Conservation (phyloP, 2,113 vertebrate genomes). For the Hippocampus mohnikei region DNA sequence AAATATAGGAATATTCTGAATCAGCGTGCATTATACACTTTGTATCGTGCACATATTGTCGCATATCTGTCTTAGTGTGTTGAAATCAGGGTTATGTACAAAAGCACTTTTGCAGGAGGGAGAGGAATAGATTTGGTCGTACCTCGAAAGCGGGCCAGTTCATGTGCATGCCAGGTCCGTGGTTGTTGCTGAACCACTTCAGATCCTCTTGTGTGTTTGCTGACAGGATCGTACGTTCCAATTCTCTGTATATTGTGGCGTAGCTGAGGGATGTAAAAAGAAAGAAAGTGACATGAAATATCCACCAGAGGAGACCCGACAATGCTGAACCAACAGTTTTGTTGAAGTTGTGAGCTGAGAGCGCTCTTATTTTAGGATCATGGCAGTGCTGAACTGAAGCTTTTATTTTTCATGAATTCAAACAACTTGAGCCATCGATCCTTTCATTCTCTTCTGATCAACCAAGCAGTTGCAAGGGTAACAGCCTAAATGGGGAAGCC, state of each 20-base stretch:
- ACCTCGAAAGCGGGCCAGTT: slow-evolving; percentile 98
- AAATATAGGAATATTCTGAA: too few relatives aligned
- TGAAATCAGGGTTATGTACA: too few relatives aligned
- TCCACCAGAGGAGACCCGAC: slow-evolving; percentile 23
- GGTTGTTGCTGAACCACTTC: slow-evolving; percentile 95
- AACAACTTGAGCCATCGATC: too few relatives aligned
- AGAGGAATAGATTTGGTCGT: too few relatives aligned
- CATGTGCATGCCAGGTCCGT: slow-evolving; percentile 93
- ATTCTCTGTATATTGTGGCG: slow-evolving; percentile 85
- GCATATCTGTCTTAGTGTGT: too few relatives aligned
- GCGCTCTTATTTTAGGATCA: slow-evolving; percentile 25
- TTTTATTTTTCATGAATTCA: slow-evolving; percentile 12
- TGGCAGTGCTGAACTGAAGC: slow-evolving; percentile 9
- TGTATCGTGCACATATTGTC: too few relatives aligned
- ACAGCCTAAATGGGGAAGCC: too few relatives aligned
- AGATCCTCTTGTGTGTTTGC: slow-evolving; percentile 95
- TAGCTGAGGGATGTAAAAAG: slow-evolving; percentile 76
- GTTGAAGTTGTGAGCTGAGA: slow-evolving; percentile 30
- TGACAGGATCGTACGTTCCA: slow-evolving; percentile 87
- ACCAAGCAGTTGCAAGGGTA: too few relatives aligned
- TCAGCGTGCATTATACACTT: too few relatives aligned
- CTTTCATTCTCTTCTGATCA: too few relatives aligned
- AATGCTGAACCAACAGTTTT: slow-evolving; percentile 8
- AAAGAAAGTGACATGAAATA: slow-evolving; percentile 34
- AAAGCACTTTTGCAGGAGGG: too few relatives aligned